A percentile compares a stretch with the other conserved stretches of the same genome.
phyloP scores from a whole-genome alignment of 2,113 vertebrate species.

The Thalassarche chlororhynchos region DNA sequence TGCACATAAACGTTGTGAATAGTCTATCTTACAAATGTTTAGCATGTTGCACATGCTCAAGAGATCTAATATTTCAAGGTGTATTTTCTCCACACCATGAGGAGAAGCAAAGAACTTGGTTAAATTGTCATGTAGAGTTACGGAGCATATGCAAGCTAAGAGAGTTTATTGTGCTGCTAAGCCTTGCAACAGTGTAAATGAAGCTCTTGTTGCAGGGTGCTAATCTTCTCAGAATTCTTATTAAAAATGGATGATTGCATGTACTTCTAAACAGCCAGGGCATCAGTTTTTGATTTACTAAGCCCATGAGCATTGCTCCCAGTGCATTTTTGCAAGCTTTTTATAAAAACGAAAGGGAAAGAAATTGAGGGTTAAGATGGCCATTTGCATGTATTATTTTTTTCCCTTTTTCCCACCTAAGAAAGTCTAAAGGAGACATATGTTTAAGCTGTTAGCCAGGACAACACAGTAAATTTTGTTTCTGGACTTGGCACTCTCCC shows the following conservation, averaged over 20 bases:
- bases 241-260: conserved; percentile 63
- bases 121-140: conserved; percentile 23
- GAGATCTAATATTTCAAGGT: conserved; percentile 55
- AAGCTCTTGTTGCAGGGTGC: conserved; percentile 53
- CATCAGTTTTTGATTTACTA: conserved; percentile 30
- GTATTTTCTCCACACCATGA: conserved; percentile 25
- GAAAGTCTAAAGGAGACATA: not conserved
- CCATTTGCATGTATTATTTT: not conserved
- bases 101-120: not conserved
- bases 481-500: not conserved
- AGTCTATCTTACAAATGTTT: conserved; percentile 41
- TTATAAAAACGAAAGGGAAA: not conserved
- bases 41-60: conserved; percentile 36
- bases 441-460: not conserved
- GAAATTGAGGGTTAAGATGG: not conserved
- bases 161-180: not conserved
- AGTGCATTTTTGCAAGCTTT: not conserved
- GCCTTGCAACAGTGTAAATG: not conserved
- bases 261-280: not conserved
- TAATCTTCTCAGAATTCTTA: conserved; percentile 62
- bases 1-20: conserved; percentile 39
- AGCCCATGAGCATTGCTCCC: not conserved
- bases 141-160: not conserved
- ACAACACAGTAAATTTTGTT: not conserved
- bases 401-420: not conserved